These are phyloP conservation scores for Physocephala rufipes DNA, from an alignment of 2,888 invertebrate genomes.

Conservation along the genomic window DNA sequence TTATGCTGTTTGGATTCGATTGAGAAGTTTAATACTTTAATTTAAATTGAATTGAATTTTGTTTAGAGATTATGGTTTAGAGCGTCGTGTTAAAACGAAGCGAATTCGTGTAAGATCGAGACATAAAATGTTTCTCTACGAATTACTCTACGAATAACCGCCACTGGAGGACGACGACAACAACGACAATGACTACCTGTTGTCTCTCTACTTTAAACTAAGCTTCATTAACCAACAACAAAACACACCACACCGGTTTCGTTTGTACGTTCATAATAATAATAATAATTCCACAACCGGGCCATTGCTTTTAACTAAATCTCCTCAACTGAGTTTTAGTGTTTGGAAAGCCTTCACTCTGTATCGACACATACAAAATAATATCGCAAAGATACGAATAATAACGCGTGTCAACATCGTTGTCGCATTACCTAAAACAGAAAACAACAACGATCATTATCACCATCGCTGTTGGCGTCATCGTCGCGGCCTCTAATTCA, in stretches of 20 bases:
- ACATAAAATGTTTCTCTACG: no score
- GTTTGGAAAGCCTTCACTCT: slow-evolving; percentile 37
- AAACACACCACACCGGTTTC: slow-evolving; percentile 37
- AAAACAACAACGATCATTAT: slow-evolving; percentile 10
- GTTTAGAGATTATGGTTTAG: no score
- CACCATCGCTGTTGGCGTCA: not conserved
- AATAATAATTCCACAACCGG: slow-evolving; percentile 25
- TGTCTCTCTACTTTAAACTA: slow-evolving; percentile 7
- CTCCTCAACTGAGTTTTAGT: slow-evolving; percentile 30
- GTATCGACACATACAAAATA: slow-evolving; percentile 36
- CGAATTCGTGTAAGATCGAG: no score
- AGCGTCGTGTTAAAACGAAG: no score
- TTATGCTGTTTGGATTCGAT: no score
- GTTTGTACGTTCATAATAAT: slow-evolving; percentile 31
- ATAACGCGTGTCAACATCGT: slow-evolving; percentile 28
- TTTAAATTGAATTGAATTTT: no score
- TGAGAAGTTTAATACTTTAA: no score
- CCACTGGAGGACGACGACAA: slow-evolving; percentile 17
- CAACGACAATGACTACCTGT: slow-evolving; percentile 13
- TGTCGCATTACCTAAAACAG: slow-evolving; percentile 12
- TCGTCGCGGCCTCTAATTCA: not conserved
- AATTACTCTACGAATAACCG: not conserved
- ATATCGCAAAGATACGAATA: slow-evolving; percentile 15
- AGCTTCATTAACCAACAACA: slow-evolving; percentile 30
- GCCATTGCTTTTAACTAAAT: slow-evolving; percentile 33